A percentile compares a stretch with the other conserved stretches of the same genome.
phyloP scores from a whole-genome alignment of 2,113 vertebrate species.

The Pseudolaguvia tuberculata region DNA sequence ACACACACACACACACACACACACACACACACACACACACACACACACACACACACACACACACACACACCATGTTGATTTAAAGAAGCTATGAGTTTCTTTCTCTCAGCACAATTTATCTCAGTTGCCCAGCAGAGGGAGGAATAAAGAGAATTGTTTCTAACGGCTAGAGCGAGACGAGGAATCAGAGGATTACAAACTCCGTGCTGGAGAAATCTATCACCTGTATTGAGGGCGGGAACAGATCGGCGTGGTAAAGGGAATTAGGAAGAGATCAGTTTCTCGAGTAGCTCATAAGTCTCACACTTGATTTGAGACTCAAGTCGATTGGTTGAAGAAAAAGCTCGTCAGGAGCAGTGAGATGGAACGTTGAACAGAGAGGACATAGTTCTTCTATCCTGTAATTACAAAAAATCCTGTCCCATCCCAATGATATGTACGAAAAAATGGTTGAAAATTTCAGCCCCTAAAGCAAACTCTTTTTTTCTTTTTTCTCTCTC shows the following conservation, averaged over 20 bases:
- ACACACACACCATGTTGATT: slow-evolving; percentile 44
- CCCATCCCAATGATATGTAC: too few relatives aligned
- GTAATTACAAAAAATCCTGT: too few relatives aligned
- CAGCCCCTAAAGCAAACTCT: too few relatives aligned
- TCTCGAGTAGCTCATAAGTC: slow-evolving; percentile 44
- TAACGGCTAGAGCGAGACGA: slow-evolving; percentile 14
- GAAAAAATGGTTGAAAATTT: too few relatives aligned
- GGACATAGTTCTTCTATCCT: too few relatives aligned
- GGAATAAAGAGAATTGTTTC: slow-evolving; percentile 51
- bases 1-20: too few relatives aligned
- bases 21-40: slow-evolving; percentile 23
- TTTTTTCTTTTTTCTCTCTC: too few relatives aligned
- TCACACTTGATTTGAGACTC: slow-evolving; percentile 16
- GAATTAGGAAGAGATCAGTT: slow-evolving; percentile 45
- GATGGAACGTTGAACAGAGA: too few relatives aligned
- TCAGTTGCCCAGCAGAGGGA: slow-evolving; percentile 35
- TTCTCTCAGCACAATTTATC: slow-evolving; percentile 50
- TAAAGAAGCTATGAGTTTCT: slow-evolving; percentile 36
- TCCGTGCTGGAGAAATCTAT: slow-evolving; percentile 31
- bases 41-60: neutral
- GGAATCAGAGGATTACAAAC: slow-evolving; percentile 16
- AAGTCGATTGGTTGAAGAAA: slow-evolving; percentile 18
- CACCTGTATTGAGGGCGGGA: slow-evolving; percentile 4
- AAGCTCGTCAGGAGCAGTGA: slow-evolving; percentile 37
- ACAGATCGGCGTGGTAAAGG: slow-evolving; percentile 24